Conservation (phyloP, 2,113 vertebrate genomes). For the Alexandromys fortis region DNA sequence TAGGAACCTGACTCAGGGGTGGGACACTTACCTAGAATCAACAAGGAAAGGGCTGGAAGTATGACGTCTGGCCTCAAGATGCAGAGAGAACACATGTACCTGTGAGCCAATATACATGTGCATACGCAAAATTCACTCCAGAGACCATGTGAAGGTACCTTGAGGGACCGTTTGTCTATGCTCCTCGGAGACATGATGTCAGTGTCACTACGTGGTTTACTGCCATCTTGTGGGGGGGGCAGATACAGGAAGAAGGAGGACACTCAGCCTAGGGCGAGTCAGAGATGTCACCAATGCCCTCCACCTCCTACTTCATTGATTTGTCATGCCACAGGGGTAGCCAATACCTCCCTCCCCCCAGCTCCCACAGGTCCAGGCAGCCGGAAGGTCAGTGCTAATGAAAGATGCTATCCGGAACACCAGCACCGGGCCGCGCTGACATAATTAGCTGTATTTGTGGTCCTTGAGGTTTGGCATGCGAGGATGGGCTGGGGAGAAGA, state of each 20-base stretch:
- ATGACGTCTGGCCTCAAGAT: not conserved
- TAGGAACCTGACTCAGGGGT: not conserved
- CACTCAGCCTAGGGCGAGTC: not conserved
- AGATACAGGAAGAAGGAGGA: not conserved
- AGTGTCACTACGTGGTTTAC: not conserved
- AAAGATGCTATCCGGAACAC: slow-evolving; percentile 67
- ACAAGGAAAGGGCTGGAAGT: not conserved
- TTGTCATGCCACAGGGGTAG: not conserved
- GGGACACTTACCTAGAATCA: not conserved
- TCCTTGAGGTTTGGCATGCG: slow-evolving; percentile 65
- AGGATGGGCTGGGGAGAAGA: slow-evolving; percentile 34
- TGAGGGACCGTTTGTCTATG: not conserved
- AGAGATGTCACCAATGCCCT: not conserved
- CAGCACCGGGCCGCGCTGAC: slow-evolving; percentile 15
- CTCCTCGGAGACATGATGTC: not conserved
- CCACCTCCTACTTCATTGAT: not conserved
- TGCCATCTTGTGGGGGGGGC: not conserved
- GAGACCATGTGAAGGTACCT: not conserved
- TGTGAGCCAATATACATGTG: not conserved
- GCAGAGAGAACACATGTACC: not conserved
- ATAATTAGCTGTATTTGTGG: slow-evolving; percentile 64
- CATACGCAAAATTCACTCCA: not conserved
- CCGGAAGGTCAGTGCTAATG: slow-evolving; percentile 45
- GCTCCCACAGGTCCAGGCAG: not conserved
- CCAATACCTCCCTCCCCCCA: not conserved